These are phyloP conservation scores for Tinamus major DNA, from an alignment of 2,797 vertebrate species.

Conservation along the genomic window DNA sequence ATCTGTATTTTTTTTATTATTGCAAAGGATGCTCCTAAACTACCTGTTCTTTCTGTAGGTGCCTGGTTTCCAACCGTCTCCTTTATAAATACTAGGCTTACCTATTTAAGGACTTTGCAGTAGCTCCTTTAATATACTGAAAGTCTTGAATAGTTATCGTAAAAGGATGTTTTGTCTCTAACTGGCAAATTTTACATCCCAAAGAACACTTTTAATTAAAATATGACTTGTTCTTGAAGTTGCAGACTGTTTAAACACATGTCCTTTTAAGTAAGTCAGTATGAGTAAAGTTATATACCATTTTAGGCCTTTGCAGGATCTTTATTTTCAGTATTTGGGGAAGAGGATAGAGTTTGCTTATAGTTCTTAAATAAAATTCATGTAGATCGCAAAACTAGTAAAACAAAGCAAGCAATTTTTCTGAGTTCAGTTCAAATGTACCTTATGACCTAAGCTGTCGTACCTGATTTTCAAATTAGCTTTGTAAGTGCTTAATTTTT, in stretches of 20 bases:
- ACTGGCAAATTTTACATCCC: background rate
- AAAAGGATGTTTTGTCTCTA: background rate
- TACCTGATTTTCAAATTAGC: background rate
- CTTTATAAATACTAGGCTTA: no score
- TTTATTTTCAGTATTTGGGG: background rate
- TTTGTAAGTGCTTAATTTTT: background rate
- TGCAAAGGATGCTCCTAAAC: background rate
- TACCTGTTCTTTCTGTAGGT: background rate
- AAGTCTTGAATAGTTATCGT: background rate
- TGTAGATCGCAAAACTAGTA: background rate
- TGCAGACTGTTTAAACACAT: background rate
- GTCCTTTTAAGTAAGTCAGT: background rate
- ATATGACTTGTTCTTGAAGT: background rate
- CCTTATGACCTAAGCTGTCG: rapidly evolving
- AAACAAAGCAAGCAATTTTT: background rate
- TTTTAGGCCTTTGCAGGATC: background rate
- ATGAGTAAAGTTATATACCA: rapidly evolving
- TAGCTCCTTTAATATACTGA: background rate
- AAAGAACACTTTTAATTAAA: background rate
- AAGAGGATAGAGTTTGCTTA: background rate
- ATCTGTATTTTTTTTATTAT: background rate
- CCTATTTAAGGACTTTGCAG: background rate
- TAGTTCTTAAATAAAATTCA: background rate
- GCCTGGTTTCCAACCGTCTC: background rate
- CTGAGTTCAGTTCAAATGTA: background rate